Evolutionary conservation across 1,140 invertebrate species (phyloP), one percentile per base, ranked within the genome.

Genomic region (Patella vulgata): DNA sequence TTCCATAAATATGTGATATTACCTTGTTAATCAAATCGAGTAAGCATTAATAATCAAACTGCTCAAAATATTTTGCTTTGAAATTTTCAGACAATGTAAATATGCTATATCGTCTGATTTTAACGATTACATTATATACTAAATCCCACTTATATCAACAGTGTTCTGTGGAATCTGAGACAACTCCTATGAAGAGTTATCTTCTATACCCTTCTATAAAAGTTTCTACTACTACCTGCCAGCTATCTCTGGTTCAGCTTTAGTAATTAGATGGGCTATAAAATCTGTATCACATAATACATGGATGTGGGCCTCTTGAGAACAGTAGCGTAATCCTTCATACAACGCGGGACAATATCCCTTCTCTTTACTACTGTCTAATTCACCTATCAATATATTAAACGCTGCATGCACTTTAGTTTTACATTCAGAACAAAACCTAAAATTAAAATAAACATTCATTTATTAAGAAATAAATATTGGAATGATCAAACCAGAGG

Each of bases 351-450:
- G 88, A 53, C 94, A 91, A 80, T 93, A 96, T 44, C 93, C 93
- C 80, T 94, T 95, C 77, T 96, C 93, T 79, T 92, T 92, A 36
- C 88, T 85, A 53, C 90, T 89, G 67, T 94, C 93, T 31, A 90
- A 88, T 75, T 95, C 93, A 76, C 91, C 91, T 47, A 94, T 90
- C 70, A 97, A 87, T 66, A 97, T 87, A 72, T 90, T 91, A 84
- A 94, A 95, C 43, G 94, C 94, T 75, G 90, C 86, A 77, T 93
- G 76, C 12, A 96, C 93, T 87, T 96, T 97, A 61, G 93, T 93
- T 60, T 93, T 91, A 79, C 94, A 97, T 81, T 96, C 94, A 1
- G 89, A 89, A 80, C 94, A 96, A 85, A 96, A 96, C 75, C 94
- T 89, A 66, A 19, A 74, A 80, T n/a, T 58, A 56, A 59, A 40